Percentiles rank a stretch among this genome's conserved stretches.
Conservation (phyloP, 92 coral and sea anemone species). For the Porites evermanni region DNA sequence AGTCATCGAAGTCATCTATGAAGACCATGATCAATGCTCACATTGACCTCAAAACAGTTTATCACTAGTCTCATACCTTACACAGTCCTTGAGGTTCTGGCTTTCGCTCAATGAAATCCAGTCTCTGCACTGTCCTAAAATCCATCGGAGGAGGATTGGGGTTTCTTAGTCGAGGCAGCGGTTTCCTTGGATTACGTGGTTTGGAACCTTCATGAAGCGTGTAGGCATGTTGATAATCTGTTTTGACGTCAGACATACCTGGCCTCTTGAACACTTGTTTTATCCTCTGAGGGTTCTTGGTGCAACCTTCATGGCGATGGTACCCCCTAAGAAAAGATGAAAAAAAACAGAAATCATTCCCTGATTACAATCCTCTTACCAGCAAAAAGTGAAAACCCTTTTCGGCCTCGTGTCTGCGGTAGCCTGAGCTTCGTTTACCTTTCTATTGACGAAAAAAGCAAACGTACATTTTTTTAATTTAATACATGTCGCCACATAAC, state of each 20-base stretch:
- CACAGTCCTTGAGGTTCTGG: slow-evolving; percentile 28
- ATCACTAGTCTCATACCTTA: slow-evolving; percentile 1
- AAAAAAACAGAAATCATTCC: too few species aligned
- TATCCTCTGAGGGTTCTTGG: slow-evolving; percentile 73
- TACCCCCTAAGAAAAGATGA: slow-evolving; percentile 66
- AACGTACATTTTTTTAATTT: too few species aligned
- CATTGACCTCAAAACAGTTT: background rate
- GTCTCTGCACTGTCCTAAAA: slow-evolving; percentile 89
- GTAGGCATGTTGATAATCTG: slow-evolving; percentile 90
- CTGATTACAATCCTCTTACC: too few species aligned
- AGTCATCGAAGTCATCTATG: too few species aligned
- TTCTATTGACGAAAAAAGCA: too few species aligned
- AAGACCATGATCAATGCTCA: background rate
- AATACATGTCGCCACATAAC: too few species aligned
- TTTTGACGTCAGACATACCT: slow-evolving; percentile 79
- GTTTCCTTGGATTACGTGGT: slow-evolving; percentile 78
- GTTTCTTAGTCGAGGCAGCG: slow-evolving; percentile 89
- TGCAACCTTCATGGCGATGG: slow-evolving; percentile 95
- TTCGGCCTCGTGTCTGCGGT: too few species aligned
- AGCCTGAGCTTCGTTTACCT: too few species aligned
- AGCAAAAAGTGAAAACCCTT: too few species aligned
- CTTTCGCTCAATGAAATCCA: slow-evolving; percentile 60
- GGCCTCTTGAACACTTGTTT: slow-evolving; percentile 85
- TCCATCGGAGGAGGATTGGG: slow-evolving; percentile 99
- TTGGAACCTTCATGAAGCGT: slow-evolving; percentile 60